Percentiles rank a stretch among this genome's conserved stretches.
Evolutionary conservation across 2,888 invertebrate genomes (phyloP).

Genomic region (Coelopa pilipes): DNA sequence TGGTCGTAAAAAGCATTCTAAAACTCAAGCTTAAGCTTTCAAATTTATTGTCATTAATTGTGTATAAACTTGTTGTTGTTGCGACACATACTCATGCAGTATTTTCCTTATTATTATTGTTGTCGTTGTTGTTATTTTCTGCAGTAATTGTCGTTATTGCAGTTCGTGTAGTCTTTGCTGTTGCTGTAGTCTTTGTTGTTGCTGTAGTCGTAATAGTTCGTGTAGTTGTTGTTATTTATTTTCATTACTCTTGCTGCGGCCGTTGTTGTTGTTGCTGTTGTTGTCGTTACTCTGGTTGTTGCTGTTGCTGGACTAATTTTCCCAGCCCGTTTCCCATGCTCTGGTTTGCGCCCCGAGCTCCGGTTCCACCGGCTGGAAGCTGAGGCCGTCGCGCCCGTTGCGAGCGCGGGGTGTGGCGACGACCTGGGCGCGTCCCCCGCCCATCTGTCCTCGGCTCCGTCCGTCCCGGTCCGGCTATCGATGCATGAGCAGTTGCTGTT

Average conservation of each 20-base stretch:
- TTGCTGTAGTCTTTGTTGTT: background rate
- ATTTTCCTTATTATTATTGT: background rate
- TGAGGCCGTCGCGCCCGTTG: too few species aligned
- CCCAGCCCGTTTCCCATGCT: slow-evolving; percentile 17
- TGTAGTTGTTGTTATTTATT: too few species aligned
- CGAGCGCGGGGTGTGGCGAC: slow-evolving; percentile 16
- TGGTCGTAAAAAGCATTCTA: too few species aligned
- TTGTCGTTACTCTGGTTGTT: background rate
- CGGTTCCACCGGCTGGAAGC: too few species aligned
- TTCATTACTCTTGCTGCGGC: too few species aligned
- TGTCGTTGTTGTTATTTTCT: background rate
- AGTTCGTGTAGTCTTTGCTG: background rate
- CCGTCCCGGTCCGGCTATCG: background rate
- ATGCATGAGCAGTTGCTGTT: background rate
- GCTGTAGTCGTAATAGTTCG: too few species aligned
- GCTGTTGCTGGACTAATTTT: slow-evolving; percentile 16
- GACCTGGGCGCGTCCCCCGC: slow-evolving; percentile 3
- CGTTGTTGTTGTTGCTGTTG: background rate
- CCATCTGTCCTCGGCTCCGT: background rate
- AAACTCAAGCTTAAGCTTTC: too few species aligned
- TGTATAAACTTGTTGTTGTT: too few species aligned
- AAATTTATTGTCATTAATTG: too few species aligned
- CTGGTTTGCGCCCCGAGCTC: slow-evolving; percentile 5
- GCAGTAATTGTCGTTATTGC: background rate
- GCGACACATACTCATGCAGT: too few species aligned